Conservation (phyloP, 2,797 vertebrate genomes). For the Leuciscus waleckii region DNA sequence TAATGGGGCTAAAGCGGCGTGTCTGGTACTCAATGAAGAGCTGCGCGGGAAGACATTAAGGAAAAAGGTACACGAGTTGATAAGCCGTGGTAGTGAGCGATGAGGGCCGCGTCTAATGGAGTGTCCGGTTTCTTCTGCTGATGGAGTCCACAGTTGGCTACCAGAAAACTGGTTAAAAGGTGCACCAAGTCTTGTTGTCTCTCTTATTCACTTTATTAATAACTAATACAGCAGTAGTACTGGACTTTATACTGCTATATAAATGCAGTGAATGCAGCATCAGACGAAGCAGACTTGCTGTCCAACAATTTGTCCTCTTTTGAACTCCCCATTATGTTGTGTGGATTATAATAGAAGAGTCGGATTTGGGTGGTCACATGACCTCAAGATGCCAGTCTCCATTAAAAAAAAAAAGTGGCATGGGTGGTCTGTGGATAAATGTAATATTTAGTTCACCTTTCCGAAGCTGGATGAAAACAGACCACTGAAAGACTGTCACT, state of each 20-base stretch:
- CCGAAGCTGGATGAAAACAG: not conserved
- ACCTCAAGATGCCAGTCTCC: not conserved
- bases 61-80: not conserved
- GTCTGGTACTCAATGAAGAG: conserved; percentile 13
- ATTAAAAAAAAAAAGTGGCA: not conserved
- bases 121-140: not conserved
- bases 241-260: not conserved
- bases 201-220: not conserved
- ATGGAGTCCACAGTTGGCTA: not conserved
- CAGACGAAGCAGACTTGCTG: not conserved
- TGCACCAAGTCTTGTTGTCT: not conserved
- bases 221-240: not conserved
- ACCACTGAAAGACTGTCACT: not conserved
- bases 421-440: not conserved
- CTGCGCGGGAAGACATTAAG: conserved; percentile 11
- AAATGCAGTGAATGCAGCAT: not conserved
- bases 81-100: not conserved
- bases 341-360: not conserved
- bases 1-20: conserved; percentile 14
- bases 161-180: not conserved
- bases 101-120: not conserved
- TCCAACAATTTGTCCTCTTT: no score
- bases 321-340: no score
- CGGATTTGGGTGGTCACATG: not conserved
- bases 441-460: not conserved